A percentile compares a stretch with the other conserved stretches of the same genome.
These are phyloP conservation scores for Lampropteryx suffumata DNA, from an alignment of 2,888 invertebrate genomes.

Conservation along the genomic window DNA sequence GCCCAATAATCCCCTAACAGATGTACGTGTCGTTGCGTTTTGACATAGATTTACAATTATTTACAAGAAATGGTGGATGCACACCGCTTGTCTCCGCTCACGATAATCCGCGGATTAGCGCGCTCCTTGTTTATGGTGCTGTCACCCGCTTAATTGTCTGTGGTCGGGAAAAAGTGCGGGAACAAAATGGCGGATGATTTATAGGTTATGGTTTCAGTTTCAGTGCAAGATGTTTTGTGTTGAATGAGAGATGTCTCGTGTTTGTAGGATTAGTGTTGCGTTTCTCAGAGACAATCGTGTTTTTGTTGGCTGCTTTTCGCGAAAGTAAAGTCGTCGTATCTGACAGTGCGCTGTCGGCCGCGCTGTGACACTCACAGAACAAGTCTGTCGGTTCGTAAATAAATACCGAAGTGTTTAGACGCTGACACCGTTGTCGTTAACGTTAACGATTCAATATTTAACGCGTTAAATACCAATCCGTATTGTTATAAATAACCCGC, in stretches of 20 bases:
- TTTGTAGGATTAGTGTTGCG: constrained; percentile 50
- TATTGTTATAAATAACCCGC: constrained; percentile 45
- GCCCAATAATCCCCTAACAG: constrained; percentile 74
- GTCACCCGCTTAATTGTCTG: constrained; percentile 71
- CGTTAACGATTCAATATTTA: constrained; percentile 53
- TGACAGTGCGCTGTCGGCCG: constrained; percentile 11
- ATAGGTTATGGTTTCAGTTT: constrained; percentile 38
- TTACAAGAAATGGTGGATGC: constrained; percentile 67
- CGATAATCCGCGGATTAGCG: constrained; percentile 73
- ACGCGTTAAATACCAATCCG: constrained; percentile 41
- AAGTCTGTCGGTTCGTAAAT: constrained; percentile 36
- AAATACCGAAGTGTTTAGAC: constrained; percentile 50
- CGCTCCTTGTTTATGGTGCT: constrained; percentile 71
- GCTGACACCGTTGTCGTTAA: constrained; percentile 39
- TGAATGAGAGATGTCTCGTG: constrained; percentile 64
- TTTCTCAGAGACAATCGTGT: constrained; percentile 50
- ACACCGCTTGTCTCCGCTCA: constrained; percentile 71
- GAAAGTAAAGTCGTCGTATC: neutral
- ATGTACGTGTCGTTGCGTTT: constrained; percentile 79
- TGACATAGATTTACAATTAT: constrained; percentile 84
- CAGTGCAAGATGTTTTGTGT: constrained; percentile 76
- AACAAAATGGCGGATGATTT: constrained; percentile 74
- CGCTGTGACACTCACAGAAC: constrained; percentile 19
- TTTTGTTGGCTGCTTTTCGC: constrained; percentile 61
- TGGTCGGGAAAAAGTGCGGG: constrained; percentile 67